Percentiles rank a stretch among this genome's conserved stretches.
Conservation (phyloP, 1,140 invertebrate species). For the Drusus annulatus region DNA sequence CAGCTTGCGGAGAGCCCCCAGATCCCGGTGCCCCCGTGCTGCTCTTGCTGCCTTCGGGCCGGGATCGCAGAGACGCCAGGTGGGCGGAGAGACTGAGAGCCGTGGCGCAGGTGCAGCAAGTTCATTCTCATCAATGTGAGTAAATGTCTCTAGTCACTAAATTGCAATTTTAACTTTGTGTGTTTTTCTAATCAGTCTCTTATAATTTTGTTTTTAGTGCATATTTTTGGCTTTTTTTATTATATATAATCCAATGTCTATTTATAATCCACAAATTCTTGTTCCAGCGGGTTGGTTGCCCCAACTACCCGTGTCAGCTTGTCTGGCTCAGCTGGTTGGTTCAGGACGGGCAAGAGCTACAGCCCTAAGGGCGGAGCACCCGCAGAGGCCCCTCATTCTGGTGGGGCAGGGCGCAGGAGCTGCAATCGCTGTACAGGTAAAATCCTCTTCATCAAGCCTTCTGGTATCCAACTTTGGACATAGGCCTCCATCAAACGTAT, state of each 20-base stretch:
- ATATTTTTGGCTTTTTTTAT: too few relatives aligned
- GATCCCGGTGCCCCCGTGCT: conserved; percentile 51
- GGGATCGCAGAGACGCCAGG: conserved; percentile 52
- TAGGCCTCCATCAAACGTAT: too few relatives aligned
- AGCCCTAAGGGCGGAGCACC: conserved; percentile 50
- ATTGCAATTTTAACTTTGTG: too few relatives aligned
- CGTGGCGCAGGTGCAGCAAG: conserved; percentile 53
- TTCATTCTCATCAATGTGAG: conserved; percentile 57
- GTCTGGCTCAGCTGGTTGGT: conserved; percentile 45
- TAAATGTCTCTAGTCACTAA: too few relatives aligned
- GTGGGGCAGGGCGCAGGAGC: conserved; percentile 56
- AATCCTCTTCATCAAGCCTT: background rate
- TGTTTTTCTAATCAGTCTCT: too few relatives aligned
- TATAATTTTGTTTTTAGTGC: too few relatives aligned
- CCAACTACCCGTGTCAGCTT: conserved; percentile 50
- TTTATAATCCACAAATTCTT: background rate
- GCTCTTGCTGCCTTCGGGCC: conserved; percentile 51
- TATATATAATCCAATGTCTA: too few relatives aligned
- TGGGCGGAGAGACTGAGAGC: conserved; percentile 56
- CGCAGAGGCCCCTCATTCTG: conserved; percentile 49
- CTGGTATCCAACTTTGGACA: too few relatives aligned
- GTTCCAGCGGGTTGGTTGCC: conserved; percentile 51
- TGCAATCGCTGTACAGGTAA: conserved; percentile 54
- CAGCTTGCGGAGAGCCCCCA: conserved; percentile 34
- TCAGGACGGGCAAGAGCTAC: conserved; percentile 40